Evolutionary conservation across 2,113 vertebrate genomes (phyloP).

Genomic region (Serinus canaria): DNA sequence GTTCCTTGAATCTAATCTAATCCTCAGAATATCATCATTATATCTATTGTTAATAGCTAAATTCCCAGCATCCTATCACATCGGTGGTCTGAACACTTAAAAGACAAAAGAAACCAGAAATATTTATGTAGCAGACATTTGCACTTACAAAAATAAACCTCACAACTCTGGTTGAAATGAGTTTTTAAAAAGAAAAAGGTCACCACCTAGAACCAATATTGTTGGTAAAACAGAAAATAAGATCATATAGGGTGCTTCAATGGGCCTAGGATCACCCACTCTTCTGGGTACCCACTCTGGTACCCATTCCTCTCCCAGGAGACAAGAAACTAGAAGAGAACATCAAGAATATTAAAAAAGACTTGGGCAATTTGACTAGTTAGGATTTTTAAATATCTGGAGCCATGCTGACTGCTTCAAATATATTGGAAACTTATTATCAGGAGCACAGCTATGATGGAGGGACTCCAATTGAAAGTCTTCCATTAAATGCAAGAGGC

Average conservation of each 20-base stretch:
- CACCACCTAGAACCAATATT: background rate
- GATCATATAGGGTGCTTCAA: background rate
- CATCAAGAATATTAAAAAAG: background rate
- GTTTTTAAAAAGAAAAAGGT: background rate
- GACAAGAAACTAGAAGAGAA: background rate
- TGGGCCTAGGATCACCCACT: background rate
- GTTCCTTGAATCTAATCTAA: background rate
- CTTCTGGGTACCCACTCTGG: background rate
- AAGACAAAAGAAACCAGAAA: background rate
- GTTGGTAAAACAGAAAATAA: background rate
- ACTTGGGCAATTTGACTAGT: background rate
- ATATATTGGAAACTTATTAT: background rate
- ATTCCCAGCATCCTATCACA: background rate
- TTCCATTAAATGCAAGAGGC: background rate
- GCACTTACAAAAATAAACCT: background rate
- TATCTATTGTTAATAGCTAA: background rate
- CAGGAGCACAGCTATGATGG: background rate
- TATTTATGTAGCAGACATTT: background rate
- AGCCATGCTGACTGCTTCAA: background rate
- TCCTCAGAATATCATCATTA: background rate
- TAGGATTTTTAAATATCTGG: background rate
- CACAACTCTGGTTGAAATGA: background rate
- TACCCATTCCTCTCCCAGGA: background rate
- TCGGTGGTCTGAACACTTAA: background rate
- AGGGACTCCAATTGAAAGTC: background rate